Base-by-base conservation (phyloP, 2,797 vertebrate genomes). In the Cyprinodon diabolis region DNA sequence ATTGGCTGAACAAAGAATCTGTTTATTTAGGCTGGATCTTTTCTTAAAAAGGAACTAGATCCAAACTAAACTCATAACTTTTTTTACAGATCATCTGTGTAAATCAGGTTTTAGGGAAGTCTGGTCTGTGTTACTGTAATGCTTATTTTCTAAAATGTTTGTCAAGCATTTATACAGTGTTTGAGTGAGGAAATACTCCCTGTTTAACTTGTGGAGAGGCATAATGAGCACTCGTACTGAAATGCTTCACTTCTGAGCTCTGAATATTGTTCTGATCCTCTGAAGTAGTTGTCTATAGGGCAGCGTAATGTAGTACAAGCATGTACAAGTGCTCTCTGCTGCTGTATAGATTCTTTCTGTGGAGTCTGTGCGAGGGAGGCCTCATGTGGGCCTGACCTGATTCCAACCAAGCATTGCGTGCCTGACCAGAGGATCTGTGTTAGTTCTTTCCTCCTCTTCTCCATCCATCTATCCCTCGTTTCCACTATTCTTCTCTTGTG, bases 371-470 rank as follows among this genome's bases (percentile, higher is more conserved):
- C 3, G 78, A 80, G 84, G 77, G 87, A 86, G 84, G 88, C 87
- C 87, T 88, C 80, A 69, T 89, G 85, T 90, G 91, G 86, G 86
- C 80, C 88, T 94, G 94, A 94, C 93, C 93, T 93, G 91, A 91
- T 94, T 95, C 90, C 80, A 89, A 84, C 86, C 78, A 74, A 86
- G 90, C 90, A 91, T 94, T 70, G 92, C 87, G 86, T 93, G 91
- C 90, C 85, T 87, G 89, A 86, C 89, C 87, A 78, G 79, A 78
- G 87, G 74, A 47, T 88, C 83, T 87, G 81, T 89, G 68, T 43
- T 83, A 89, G 82, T 83, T 81, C 85, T 80, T 66, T 76, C 73
- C 79, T 82, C 74, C 65, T 75, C 71, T 80, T 40, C 76, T 81
- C 77, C 78, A 84, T 72, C 70, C 37, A 67, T 81, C 81, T 84